Percentiles rank a stretch among this genome's conserved stretches.
phyloP scores from a whole-genome alignment of 2,113 vertebrate species.

The Apteryx mantelli region DNA sequence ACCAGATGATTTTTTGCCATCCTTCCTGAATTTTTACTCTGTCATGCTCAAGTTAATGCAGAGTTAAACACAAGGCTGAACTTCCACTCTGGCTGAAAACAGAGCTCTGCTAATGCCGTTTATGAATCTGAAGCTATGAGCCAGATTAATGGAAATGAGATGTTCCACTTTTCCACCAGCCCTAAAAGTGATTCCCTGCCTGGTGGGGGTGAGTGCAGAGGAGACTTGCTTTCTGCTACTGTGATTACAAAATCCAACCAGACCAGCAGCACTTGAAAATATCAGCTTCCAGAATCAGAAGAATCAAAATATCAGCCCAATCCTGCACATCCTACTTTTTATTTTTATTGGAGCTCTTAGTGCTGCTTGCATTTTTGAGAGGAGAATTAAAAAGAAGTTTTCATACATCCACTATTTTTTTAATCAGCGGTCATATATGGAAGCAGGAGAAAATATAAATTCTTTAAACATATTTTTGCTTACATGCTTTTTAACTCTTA shows the following conservation, averaged over 20 bases:
- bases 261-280: neutral
- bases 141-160: conserved; percentile 64
- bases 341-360: neutral
- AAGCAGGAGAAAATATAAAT: neutral
- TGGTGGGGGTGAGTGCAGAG: neutral
- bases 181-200: conserved; percentile 16
- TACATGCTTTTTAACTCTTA: neutral
- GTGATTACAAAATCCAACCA: conserved; percentile 47
- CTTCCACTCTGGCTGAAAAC: conserved; percentile 29
- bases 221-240: conserved; percentile 12
- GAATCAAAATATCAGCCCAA: neutral
- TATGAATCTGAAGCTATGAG: conserved; percentile 52
- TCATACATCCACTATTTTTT: neutral
- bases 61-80: conserved; percentile 38
- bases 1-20: neutral
- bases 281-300: neutral
- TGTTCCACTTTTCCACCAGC: conserved; percentile 32
- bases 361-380: conserved; percentile 18
- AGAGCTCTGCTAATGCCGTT: conserved; percentile 33
- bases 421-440: neutral
- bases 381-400: neutral
- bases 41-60: conserved; percentile 44
- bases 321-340: neutral
- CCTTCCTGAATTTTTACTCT: conserved; percentile 2
- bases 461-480: neutral